Conservation (phyloP, 2,797 vertebrate genomes). For the Orientallactaga sibirica region DNA sequence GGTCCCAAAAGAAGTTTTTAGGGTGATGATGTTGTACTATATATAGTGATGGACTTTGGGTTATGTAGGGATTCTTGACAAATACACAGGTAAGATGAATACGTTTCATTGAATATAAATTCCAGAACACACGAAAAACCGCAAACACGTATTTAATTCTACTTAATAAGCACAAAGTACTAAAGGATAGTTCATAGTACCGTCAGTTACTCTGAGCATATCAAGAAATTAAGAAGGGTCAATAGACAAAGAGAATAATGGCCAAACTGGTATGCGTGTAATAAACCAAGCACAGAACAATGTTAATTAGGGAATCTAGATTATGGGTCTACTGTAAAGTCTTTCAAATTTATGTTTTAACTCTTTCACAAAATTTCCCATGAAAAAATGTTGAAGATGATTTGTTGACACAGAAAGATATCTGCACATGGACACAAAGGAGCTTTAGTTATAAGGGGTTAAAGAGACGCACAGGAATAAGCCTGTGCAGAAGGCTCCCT, state of each 20-base stretch:
- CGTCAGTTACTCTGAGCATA: background rate
- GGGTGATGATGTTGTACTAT: background rate
- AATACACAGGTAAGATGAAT: background rate
- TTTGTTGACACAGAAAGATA: background rate
- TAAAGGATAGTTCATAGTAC: background rate
- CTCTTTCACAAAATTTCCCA: constrained; percentile 25
- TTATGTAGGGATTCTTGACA: background rate
- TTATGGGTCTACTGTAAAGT: background rate
- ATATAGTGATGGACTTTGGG: background rate
- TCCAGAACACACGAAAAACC: constrained; percentile 27
- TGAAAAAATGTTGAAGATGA: background rate
- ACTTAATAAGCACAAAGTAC: background rate
- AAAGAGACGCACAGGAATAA: background rate
- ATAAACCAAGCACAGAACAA: background rate
- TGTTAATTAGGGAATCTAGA: background rate
- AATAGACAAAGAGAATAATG: background rate
- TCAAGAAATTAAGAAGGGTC: constrained; percentile 6
- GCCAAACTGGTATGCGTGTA: background rate
- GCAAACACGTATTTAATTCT: background rate
- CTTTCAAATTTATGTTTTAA: constrained; percentile 7
- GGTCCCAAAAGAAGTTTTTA: background rate
- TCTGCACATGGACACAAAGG: background rate
- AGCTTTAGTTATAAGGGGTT: background rate
- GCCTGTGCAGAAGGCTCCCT: background rate
- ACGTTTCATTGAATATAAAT: constrained; percentile 16